Percentiles rank a stretch among this genome's conserved stretches.
These are phyloP conservation scores for Drosophila anomalata DNA, from an alignment of 2,888 invertebrate genomes.

Conservation along the genomic window DNA sequence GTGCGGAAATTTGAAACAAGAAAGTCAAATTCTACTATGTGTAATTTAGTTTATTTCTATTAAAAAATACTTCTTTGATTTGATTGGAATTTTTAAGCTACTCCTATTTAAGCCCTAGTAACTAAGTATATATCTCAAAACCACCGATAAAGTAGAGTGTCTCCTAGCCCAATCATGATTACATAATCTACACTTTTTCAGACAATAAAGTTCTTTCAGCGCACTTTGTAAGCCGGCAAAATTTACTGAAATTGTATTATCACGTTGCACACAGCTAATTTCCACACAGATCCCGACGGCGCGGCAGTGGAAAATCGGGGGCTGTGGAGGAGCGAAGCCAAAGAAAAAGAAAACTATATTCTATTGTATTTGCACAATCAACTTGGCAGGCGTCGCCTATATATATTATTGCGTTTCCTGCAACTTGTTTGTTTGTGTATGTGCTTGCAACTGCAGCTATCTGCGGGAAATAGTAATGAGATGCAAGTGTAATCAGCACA, in stretches of 20 bases:
- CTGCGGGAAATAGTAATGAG: slow-evolving; percentile 72
- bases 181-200: slow-evolving; percentile 71
- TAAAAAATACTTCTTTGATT: no score
- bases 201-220: slow-evolving; percentile 71
- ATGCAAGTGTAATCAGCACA: slow-evolving; percentile 55
- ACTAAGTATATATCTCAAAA: background rate
- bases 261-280: slow-evolving; percentile 72
- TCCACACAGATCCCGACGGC: slow-evolving; percentile 27
- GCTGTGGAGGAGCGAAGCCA: slow-evolving; percentile 29
- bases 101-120: no score
- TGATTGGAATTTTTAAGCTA: no score
- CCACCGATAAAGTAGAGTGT: background rate
- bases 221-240: slow-evolving; percentile 48
- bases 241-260: slow-evolving; percentile 63
- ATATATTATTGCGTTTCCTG: slow-evolving; percentile 28
- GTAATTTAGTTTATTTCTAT: no score
- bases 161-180: slow-evolving; percentile 52
- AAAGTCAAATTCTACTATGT: no score
- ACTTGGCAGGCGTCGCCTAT: slow-evolving; percentile 52
- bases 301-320: background rate
- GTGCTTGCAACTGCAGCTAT: slow-evolving; percentile 34
- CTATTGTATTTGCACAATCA: slow-evolving; percentile 75
- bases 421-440: slow-evolving; percentile 45
- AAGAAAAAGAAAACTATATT: slow-evolving; percentile 63
- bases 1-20: no score